phyloP scores from a whole-genome alignment of 2,888 invertebrate species.

The Cheilosia scutellata region DNA sequence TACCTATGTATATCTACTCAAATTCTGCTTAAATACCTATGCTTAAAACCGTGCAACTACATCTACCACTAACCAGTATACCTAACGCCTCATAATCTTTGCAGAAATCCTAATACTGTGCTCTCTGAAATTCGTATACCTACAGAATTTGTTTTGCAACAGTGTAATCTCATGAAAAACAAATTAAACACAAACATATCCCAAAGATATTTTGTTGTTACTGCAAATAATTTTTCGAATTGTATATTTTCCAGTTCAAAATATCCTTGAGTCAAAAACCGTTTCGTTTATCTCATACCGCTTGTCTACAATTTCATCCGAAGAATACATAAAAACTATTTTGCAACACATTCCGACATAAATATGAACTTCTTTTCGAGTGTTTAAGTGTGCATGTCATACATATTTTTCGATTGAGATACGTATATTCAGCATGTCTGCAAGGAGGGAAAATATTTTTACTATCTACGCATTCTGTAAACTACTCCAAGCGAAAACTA shows the following conservation, averaged over 20 bases:
- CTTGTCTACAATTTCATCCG: slow-evolving; percentile 48
- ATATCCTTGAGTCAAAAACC: slow-evolving; percentile 26
- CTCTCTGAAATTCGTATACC: too few species aligned
- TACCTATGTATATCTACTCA: too few species aligned
- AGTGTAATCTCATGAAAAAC: slow-evolving; percentile 6
- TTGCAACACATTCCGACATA: slow-evolving; percentile 46
- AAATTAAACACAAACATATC: slow-evolving; percentile 14
- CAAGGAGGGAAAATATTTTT: slow-evolving; percentile 37
- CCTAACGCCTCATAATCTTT: too few species aligned
- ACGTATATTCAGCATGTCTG: slow-evolving; percentile 10
- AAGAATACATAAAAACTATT: slow-evolving; percentile 43
- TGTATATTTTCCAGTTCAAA: slow-evolving; percentile 28
- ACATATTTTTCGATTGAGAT: slow-evolving; percentile 55
- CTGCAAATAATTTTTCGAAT: slow-evolving; percentile 36
- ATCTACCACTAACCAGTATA: too few species aligned
- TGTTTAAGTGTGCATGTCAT: slow-evolving; percentile 48
- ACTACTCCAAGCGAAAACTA: slow-evolving; percentile 17
- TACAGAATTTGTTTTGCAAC: slow-evolving; percentile 6
- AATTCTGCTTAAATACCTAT: too few species aligned
- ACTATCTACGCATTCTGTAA: slow-evolving; percentile 47
- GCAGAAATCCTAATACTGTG: too few species aligned
- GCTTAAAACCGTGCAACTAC: too few species aligned
- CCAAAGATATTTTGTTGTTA: slow-evolving; percentile 1
- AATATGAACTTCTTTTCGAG: slow-evolving; percentile 41
- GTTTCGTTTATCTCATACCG: slow-evolving; percentile 16